phyloP scores from a whole-genome alignment of 2,797 vertebrate genomes.

The Cyprinodon diabolis region DNA sequence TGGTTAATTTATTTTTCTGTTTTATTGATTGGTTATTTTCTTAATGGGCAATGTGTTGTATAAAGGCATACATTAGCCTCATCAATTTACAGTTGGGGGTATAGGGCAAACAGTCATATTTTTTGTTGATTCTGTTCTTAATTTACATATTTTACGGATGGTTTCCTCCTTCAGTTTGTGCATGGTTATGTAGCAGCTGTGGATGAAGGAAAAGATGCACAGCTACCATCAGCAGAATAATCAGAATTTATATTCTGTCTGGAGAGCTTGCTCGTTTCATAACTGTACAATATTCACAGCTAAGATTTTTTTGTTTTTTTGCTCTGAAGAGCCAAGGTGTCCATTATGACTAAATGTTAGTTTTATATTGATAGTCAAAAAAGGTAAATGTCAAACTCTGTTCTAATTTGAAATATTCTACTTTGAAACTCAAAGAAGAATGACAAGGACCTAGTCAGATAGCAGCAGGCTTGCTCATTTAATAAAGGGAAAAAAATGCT shows the following conservation, averaged over 20 bases:
- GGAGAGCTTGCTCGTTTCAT: slow-evolving; percentile 31
- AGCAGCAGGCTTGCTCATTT: slow-evolving; percentile 34
- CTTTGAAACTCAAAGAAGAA: slow-evolving; percentile 15
- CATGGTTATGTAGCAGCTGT: slow-evolving; percentile 18
- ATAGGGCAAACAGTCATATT: slow-evolving; percentile 38
- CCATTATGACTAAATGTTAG: slow-evolving; percentile 45
- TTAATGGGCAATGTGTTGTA: slow-evolving; percentile 25
- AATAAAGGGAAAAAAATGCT: slow-evolving; percentile 15
- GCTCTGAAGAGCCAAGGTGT: slow-evolving; percentile 38
- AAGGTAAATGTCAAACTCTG: slow-evolving; percentile 25
- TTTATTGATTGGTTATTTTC: slow-evolving; percentile 32
- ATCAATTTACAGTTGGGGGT: slow-evolving; percentile 41
- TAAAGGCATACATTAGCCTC: slow-evolving; percentile 52
- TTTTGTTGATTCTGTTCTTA: slow-evolving; percentile 38
- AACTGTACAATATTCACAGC: slow-evolving; percentile 27
- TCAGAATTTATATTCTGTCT: slow-evolving; percentile 37
- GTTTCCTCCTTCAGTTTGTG: slow-evolving; percentile 30
- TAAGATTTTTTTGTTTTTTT: slow-evolving; percentile 40
- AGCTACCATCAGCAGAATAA: slow-evolving; percentile 36
- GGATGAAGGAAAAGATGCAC: slow-evolving; percentile 8
- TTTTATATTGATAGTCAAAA: slow-evolving; percentile 34
- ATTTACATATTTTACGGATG: slow-evolving; percentile 39
- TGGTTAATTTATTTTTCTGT: too few species aligned
- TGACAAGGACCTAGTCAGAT: slow-evolving; percentile 17
- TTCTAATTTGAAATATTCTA: slow-evolving; percentile 36